phyloP scores from a whole-genome alignment of 2,113 vertebrate species.

The Actenoides lindsayi region DNA sequence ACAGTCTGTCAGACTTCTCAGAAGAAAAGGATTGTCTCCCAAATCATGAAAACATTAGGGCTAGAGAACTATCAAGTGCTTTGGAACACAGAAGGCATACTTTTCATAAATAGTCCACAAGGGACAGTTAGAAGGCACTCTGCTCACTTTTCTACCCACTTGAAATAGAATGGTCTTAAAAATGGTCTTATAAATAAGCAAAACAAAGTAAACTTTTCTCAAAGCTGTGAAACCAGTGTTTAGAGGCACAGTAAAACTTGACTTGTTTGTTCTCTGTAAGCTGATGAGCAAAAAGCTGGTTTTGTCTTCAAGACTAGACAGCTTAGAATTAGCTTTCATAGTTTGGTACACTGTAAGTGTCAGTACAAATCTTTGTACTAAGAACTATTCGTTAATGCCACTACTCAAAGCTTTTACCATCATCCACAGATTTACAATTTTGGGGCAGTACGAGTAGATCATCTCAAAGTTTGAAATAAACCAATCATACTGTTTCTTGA shows the following conservation, averaged over 20 bases:
- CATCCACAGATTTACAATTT: not conserved
- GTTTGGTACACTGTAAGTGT: not conserved
- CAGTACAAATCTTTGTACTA: not conserved
- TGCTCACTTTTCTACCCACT: not conserved
- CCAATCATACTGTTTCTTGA: not conserved
- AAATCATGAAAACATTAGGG: not conserved
- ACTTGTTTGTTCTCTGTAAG: not conserved
- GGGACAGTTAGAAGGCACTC: not conserved
- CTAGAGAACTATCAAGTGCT: not conserved
- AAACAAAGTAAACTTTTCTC: not conserved
- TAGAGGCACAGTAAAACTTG: not conserved
- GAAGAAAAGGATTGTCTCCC: not conserved
- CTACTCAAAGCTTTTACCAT: not conserved
- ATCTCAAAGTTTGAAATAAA: not conserved
- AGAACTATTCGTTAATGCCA: not conserved
- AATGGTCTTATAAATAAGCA: not conserved
- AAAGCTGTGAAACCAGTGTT: not conserved
- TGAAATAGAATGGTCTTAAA: not conserved
- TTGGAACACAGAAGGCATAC: not conserved
- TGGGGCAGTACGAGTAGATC: not conserved
- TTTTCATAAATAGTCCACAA: not conserved
- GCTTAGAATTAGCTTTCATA: not conserved
- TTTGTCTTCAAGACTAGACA: not conserved
- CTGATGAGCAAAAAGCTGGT: not conserved
- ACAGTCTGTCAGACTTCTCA: not conserved